Base-by-base conservation (phyloP, 1,140 invertebrate species). In the Hylyphantes graminicola region DNA sequence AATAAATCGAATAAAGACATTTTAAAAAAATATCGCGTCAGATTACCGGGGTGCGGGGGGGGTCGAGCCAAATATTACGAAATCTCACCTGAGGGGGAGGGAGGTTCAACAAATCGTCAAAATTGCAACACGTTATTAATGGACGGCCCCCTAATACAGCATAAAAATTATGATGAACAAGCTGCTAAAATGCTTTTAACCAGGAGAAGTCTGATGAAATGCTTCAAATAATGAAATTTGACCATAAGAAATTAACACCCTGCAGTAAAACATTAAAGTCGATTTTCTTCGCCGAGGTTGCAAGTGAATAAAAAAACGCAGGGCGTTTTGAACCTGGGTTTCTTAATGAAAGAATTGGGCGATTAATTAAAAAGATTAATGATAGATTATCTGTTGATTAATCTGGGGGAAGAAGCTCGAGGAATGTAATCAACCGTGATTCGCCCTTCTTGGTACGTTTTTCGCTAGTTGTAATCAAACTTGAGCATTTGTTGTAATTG, bases 281-380 rank as follows among this genome's bases (percentile, higher is more conserved):
- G 35, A 35, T 35, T 2, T 35, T 35, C n/a, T n/a, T n/a, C n/a
- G n/a, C n/a, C 35, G 35, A 2, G 35, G 35, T 35, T 35, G 35
- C 35, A 35, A n/a, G n/a, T n/a, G 1, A 35, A 35, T 53, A 54
- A n/a, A 51, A 70, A 70, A 17, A 19, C n/a, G 9, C 10, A 70
- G 19, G 13, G 50, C 21, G 15, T 70, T 70, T 13, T 51, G 50
- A 48, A 53, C 54, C 68, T 13, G 19, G 12, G 17, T 70, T 70
- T 70, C 50, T n/a, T 70, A 53, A 70, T 70, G 21, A 53, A 70
- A 70, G 17, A 21, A 70, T 48, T 8, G 10, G 19, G 15, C 72
- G 72, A 74, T 74, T 74, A 59, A 74, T 74, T 74, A 74, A 59
- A 11, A 57, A 74, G 72, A 74, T 74, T n/a, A 57, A 74, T 74